Evolutionary conservation across 2,888 invertebrate species (phyloP).

Genomic region (Schizotus pectinicornis): DNA sequence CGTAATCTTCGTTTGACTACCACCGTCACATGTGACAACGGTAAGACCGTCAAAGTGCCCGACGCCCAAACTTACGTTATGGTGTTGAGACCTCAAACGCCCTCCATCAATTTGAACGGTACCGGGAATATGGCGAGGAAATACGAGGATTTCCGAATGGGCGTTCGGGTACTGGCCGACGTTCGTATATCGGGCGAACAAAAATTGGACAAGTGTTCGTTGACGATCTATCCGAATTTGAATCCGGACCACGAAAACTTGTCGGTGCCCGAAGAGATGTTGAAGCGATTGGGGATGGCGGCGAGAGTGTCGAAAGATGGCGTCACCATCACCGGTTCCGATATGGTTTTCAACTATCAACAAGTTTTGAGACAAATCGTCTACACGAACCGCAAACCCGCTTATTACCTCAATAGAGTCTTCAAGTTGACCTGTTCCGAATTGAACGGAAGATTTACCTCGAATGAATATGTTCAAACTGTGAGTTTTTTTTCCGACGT

Average conservation of each 20-base stretch:
- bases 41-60: conserved; percentile 72
- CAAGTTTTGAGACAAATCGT: conserved; percentile 81
- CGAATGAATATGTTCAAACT: conserved; percentile 95
- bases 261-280: conserved; percentile 74
- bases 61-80: conserved; percentile 85
- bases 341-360: conserved; percentile 79
- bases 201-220: conserved; percentile 90
- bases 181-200: conserved; percentile 76
- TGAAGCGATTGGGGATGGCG: conserved; percentile 67
- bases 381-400: conserved; percentile 96
- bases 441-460: conserved; percentile 89
- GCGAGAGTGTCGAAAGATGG: conserved; percentile 92
- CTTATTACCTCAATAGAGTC: conserved; percentile 92
- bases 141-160: conserved; percentile 84
- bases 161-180: conserved; percentile 88
- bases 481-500: conserved; percentile 59
- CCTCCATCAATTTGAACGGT: conserved; percentile 83
- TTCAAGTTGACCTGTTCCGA: conserved; percentile 96
- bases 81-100: conserved; percentile 85
- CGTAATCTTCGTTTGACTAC: conserved; percentile 85
- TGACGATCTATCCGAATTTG: conserved; percentile 92
- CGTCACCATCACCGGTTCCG: conserved; percentile 79
- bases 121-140: conserved; percentile 82
- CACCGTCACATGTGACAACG: conserved; percentile 77
- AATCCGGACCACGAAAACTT: conserved; percentile 96